Conservation (phyloP, 92 coral and sea anemone genomes). For the Ricordea florida region DNA sequence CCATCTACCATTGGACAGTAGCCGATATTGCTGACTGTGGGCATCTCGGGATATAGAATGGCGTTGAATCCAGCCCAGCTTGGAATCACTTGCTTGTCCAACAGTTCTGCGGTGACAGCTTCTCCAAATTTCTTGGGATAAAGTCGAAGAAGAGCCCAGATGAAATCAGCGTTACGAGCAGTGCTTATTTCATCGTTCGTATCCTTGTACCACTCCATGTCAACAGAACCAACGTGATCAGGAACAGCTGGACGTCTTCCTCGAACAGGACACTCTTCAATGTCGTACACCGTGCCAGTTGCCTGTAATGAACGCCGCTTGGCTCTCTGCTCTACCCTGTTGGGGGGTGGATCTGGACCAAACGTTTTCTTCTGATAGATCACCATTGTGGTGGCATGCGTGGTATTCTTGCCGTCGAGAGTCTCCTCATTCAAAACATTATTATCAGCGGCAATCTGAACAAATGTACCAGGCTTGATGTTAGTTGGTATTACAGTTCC, state of each 20-base stretch:
- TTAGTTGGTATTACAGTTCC: slow-evolving; percentile 25
- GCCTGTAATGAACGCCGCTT: background rate
- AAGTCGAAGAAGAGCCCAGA: slow-evolving; percentile 16
- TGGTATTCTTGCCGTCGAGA: no score
- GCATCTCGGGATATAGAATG: background rate
- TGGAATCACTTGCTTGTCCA: background rate
- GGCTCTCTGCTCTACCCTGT: background rate
- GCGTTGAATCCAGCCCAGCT: background rate
- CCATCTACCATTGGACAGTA: slow-evolving; percentile 21
- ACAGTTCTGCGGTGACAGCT: background rate
- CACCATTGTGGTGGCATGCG: slow-evolving; percentile 7
- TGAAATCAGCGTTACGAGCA: background rate
- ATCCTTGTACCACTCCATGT: background rate
- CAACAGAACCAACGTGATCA: background rate
- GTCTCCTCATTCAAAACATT: slow-evolving; percentile 34
- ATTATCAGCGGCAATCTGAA: slow-evolving; percentile 22
- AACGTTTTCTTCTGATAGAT: background rate
- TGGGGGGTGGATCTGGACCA: background rate
- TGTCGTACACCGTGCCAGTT: background rate
- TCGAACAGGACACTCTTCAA: slow-evolving; percentile 11
- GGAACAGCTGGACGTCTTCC: slow-evolving; percentile 24
- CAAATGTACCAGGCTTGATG: slow-evolving; percentile 3
- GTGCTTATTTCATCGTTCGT: background rate
- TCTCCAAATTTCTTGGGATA: background rate
- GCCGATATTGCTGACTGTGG: background rate